phyloP scores from a whole-genome alignment of 2,113 vertebrate species.

The Clarias gariepinus region DNA sequence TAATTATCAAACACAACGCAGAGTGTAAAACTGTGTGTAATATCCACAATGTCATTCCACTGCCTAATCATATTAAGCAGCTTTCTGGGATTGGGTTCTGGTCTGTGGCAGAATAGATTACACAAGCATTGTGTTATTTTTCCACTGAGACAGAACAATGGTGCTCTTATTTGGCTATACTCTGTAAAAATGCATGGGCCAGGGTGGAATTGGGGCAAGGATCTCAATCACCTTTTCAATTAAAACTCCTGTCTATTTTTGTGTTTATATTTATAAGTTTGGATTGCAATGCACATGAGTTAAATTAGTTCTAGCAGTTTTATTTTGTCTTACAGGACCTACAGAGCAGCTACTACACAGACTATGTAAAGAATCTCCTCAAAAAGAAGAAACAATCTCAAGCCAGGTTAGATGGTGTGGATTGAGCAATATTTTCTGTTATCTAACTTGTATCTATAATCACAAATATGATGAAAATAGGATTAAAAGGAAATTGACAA shows the following conservation, averaged over 20 bases:
- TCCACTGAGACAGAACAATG: constrained; percentile 65
- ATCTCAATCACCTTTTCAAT: constrained; percentile 24
- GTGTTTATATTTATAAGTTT: background rate
- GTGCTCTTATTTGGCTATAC: constrained; percentile 68
- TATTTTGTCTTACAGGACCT: constrained; percentile 66
- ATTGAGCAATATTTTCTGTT: background rate
- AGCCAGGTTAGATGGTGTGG: constrained; percentile 64
- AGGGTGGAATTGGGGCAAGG: constrained; percentile 46
- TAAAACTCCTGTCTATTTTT: background rate
- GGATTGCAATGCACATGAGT: background rate
- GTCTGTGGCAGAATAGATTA: constrained; percentile 71
- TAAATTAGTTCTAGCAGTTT: background rate
- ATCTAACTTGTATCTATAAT: background rate
- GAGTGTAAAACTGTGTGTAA: constrained; percentile 53
- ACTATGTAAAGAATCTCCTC: constrained; percentile 84
- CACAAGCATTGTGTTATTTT: constrained; percentile 67
- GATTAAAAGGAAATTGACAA: background rate
- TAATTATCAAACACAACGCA: constrained; percentile 51
- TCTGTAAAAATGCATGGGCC: constrained; percentile 54
- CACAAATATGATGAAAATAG: constrained; percentile 28
- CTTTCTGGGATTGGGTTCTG: constrained; percentile 72
- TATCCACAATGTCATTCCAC: constrained; percentile 54
- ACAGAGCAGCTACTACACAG: constrained; percentile 72
- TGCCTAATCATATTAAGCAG: constrained; percentile 73
- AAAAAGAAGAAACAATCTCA: constrained; percentile 65